These are phyloP conservation scores for Amphimallon solstitiale DNA, from an alignment of 2,888 invertebrate species.

Conservation along the genomic window DNA sequence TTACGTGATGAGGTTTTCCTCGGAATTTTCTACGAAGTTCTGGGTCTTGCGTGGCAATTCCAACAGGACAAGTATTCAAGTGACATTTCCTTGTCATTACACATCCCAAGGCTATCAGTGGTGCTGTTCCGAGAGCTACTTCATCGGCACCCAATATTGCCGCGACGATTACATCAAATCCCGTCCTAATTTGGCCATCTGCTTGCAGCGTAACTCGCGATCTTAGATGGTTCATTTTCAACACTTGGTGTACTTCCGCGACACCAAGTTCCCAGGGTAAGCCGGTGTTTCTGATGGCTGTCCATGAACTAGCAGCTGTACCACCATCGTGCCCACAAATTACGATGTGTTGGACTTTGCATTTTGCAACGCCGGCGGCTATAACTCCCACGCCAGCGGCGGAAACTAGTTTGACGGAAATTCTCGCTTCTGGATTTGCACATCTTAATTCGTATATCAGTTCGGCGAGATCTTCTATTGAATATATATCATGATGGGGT, in stretches of 20 bases:
- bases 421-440: conserved; percentile 93
- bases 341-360: conserved; percentile 98
- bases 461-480: conserved; percentile 98
- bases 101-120: conserved; percentile 96
- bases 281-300: conserved; percentile 97
- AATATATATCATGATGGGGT: conserved; percentile 99
- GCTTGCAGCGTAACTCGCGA: conserved; percentile 95
- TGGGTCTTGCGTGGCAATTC: conserved; percentile 98
- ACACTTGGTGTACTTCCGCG: conserved; percentile 97
- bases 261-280: conserved; percentile 98
- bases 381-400: conserved; percentile 99
- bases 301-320: conserved; percentile 99
- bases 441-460: conserved; percentile 98
- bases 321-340: conserved; percentile 99
- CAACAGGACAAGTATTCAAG: conserved; percentile 98
- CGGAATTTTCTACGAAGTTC: conserved; percentile 93
- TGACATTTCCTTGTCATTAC: conserved; percentile 99
- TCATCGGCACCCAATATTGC: conserved; percentile 97
- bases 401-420: conserved; percentile 97
- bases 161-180: conserved; percentile 96
- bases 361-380: conserved; percentile 98
- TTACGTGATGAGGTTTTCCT: conserved; percentile 96
- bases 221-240: conserved; percentile 91
- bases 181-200: conserved; percentile 94
- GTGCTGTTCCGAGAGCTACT: conserved; percentile 98